phyloP scores from a whole-genome alignment of 2,113 vertebrate species.

The Mormyrus iriodes region DNA sequence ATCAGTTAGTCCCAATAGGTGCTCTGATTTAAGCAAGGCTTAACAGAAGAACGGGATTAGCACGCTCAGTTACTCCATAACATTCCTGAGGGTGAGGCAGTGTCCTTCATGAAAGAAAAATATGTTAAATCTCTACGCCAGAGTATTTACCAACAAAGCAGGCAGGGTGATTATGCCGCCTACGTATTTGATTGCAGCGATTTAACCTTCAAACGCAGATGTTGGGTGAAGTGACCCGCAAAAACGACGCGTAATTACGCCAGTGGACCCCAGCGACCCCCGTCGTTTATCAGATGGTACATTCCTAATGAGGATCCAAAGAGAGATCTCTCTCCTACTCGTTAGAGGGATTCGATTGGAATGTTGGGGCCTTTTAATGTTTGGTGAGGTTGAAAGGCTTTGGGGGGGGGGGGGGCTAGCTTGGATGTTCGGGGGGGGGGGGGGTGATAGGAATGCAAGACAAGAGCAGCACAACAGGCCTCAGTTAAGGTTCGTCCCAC shows the following conservation, averaged over 20 bases:
- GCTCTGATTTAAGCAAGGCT: neutral
- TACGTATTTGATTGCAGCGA: constrained; percentile 77
- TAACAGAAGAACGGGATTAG: neutral
- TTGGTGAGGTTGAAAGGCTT: constrained; percentile 70
- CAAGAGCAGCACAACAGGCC: constrained; percentile 38
- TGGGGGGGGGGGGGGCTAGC: constrained; percentile 59
- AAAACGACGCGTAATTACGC: constrained; percentile 70
- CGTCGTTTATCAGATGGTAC: constrained; percentile 72
- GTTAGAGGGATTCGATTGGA: constrained; percentile 73
- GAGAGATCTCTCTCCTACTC: constrained; percentile 66
- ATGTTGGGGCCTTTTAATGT: constrained; percentile 65
- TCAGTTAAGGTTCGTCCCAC: neutral
- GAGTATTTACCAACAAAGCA: constrained; percentile 62
- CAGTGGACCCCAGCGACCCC: constrained; percentile 58
- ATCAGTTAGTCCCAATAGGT: neutral
- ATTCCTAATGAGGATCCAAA: constrained; percentile 64
- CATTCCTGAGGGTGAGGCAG: neutral
- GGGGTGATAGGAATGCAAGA: constrained; percentile 70
- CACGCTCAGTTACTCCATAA: neutral
- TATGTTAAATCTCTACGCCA: constrained; percentile 17
- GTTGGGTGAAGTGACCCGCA: constrained; percentile 63
- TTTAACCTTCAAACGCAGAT: constrained; percentile 70
- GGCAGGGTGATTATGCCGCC: constrained; percentile 55
- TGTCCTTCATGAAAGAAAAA: constrained; percentile 12
- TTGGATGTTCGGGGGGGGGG: constrained; percentile 68